These are phyloP conservation scores for Sarcophaga bullata DNA, from an alignment of 1,140 invertebrate species.

Conservation along the genomic window DNA sequence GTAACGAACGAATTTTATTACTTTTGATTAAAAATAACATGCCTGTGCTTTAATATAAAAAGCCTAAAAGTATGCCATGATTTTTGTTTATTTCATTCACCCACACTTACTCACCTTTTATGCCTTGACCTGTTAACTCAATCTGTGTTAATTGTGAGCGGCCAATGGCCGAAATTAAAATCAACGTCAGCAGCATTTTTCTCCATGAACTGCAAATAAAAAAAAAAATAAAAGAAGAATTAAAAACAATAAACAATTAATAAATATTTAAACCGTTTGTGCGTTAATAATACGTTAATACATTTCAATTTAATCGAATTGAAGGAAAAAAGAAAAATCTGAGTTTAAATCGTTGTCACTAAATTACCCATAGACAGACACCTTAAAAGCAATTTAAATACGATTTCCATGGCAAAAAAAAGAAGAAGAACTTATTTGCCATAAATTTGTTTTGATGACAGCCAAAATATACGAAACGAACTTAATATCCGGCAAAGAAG, in stretches of 20 bases:
- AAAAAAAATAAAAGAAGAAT: not conserved
- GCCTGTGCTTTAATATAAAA: not conserved
- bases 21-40: not conserved
- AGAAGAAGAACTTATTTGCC: too few species aligned
- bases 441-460: too few species aligned
- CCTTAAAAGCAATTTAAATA: too few species aligned
- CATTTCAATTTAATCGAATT: too few species aligned
- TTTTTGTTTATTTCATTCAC: not conserved
- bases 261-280: not conserved
- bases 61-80: constrained; percentile 46
- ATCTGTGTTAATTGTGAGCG: not conserved
- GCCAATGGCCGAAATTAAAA: constrained; percentile 5
- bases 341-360: too few species aligned
- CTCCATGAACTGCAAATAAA: constrained; percentile 28
- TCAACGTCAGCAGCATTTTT: constrained; percentile 12
- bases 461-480: too few species aligned
- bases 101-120: constrained; percentile 31
- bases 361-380: too few species aligned
- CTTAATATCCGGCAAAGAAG: not conserved
- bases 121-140: constrained; percentile 28
- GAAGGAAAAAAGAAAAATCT: too few species aligned
- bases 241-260: not conserved
- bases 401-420: too few species aligned
- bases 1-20: not conserved
- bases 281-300: too few species aligned